These are phyloP conservation scores for Zosterops hypoxanthus DNA, from an alignment of 2,113 vertebrate genomes.

Conservation along the genomic window DNA sequence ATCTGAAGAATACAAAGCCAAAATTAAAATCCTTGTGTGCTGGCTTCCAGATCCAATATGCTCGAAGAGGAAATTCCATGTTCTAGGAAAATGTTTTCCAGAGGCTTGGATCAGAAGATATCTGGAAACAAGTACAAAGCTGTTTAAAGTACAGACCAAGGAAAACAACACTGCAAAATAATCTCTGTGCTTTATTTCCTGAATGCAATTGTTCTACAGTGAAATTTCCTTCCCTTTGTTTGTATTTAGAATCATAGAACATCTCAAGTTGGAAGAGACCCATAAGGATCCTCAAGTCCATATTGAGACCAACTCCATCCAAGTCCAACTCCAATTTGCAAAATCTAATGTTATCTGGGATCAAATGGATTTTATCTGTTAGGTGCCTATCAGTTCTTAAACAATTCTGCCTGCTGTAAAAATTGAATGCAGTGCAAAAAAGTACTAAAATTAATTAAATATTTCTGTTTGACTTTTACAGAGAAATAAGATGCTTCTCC, in stretches of 20 bases:
- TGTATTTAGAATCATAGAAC: neutral
- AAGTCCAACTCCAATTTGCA: neutral
- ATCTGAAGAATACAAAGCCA: neutral
- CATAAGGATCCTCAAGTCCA: neutral
- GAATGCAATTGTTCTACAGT: neutral
- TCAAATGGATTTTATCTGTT: neutral
- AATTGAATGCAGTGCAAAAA: neutral
- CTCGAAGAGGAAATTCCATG: neutral
- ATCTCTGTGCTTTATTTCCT: neutral
- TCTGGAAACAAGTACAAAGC: neutral
- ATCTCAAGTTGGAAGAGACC: neutral
- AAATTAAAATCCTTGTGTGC: neutral
- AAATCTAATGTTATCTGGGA: neutral
- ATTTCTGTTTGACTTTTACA: neutral
- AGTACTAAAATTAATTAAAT: neutral
- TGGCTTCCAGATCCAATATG: neutral
- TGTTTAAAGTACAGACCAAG: neutral
- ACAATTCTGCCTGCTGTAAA: neutral
- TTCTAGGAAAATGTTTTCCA: neutral
- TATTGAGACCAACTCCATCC: accelerated
- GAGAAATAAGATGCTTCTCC: neutral
- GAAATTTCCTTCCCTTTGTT: neutral
- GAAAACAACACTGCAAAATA: neutral
- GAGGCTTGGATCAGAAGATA: neutral
- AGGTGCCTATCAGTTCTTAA: neutral